phyloP scores from a whole-genome alignment of 2,113 vertebrate species.

The Mirza zaza region DNA sequence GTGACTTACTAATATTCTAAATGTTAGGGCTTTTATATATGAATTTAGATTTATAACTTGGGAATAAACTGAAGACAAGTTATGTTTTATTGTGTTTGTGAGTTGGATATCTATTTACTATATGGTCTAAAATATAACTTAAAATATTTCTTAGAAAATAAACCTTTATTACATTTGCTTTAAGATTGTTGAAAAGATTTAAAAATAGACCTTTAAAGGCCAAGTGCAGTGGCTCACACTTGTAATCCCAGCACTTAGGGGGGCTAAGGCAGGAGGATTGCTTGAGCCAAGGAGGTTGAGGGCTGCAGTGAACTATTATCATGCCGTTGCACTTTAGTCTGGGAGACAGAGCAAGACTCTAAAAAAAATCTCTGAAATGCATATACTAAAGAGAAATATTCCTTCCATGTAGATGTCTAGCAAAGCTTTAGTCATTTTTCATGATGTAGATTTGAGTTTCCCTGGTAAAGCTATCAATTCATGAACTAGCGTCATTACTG shows the following conservation, averaged over 20 bases:
- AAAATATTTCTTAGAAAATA: neutral
- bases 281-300: too few species aligned
- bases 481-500: neutral
- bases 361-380: neutral
- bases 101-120: neutral
- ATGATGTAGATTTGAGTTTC: neutral
- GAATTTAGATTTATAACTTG: constrained; percentile 20
- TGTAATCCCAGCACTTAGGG: too few species aligned
- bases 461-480: neutral
- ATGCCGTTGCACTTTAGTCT: too few species aligned
- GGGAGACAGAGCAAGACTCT: too few species aligned
- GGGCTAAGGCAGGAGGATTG: too few species aligned
- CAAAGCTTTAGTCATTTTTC: constrained; percentile 23
- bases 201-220: neutral
- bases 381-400: neutral
- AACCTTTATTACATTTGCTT: neutral
- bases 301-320: too few species aligned
- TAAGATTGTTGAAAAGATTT: neutral
- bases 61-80: neutral
- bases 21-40: neutral
- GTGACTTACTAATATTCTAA: neutral
- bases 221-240: too few species aligned
- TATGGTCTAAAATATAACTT: neutral
- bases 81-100: neutral
- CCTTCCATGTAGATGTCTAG: constrained; percentile 9